Conservation (phyloP, 2,113 vertebrate genomes). For the Caretta caretta region DNA sequence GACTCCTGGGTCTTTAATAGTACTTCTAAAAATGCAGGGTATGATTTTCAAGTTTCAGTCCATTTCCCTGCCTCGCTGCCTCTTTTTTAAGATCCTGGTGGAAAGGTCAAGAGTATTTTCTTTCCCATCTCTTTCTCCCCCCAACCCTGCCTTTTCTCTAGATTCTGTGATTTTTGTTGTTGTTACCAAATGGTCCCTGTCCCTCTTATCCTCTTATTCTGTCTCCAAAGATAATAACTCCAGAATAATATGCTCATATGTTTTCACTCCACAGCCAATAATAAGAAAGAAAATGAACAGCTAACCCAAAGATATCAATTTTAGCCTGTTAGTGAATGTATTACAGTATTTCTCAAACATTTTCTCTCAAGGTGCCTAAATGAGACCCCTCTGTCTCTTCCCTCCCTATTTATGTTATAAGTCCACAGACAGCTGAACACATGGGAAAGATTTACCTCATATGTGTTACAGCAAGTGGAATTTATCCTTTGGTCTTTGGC, state of each 20-base stretch:
- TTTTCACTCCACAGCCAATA: not conserved
- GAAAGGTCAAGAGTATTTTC: not conserved
- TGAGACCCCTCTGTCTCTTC: not conserved
- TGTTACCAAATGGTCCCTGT: not conserved
- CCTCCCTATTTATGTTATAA: slow-evolving; percentile 27
- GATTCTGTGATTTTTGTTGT: not conserved
- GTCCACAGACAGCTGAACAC: not conserved
- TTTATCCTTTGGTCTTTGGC: slow-evolving; percentile 55
- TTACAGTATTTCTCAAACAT: not conserved
- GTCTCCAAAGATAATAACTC: not conserved
- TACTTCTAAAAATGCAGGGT: not conserved
- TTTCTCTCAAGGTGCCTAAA: not conserved
- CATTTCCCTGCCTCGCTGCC: not conserved
- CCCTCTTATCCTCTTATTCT: not conserved
- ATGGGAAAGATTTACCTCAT: not conserved
- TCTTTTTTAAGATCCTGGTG: not conserved
- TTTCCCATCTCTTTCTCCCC: not conserved
- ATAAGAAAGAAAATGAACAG: not conserved
- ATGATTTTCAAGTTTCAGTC: not conserved
- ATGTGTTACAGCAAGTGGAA: slow-evolving; percentile 39
- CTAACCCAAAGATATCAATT: not conserved
- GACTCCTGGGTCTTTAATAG: not conserved
- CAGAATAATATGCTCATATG: not conserved
- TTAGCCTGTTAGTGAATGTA: not conserved
- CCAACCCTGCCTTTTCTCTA: not conserved